Evolutionary conservation across 2,888 invertebrate species (phyloP).

Genomic region (Amiota mariae): DNA sequence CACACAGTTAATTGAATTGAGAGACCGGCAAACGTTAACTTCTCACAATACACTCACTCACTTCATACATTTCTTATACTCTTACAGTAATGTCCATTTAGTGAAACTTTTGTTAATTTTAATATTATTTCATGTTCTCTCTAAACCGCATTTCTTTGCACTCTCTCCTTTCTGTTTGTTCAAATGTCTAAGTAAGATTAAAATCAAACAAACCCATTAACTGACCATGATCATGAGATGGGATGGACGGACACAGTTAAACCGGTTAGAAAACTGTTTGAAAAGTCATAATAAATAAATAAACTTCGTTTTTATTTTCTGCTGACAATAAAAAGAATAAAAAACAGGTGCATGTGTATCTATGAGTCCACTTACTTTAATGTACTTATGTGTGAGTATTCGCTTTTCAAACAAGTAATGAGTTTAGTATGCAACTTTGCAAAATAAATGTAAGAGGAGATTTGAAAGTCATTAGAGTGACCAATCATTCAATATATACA

Average conservation of each 20-base stretch:
- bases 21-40: too few relatives aligned
- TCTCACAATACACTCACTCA: too few relatives aligned
- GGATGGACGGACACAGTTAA: slow-evolving; percentile 33
- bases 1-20: too few relatives aligned
- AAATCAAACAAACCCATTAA: not conserved
- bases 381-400: slow-evolving; percentile 31
- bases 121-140: too few relatives aligned
- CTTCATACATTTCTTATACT: too few relatives aligned
- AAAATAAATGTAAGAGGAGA: slow-evolving; percentile 1
- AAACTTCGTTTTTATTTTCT: slow-evolving; percentile 26
- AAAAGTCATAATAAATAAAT: slow-evolving; percentile 46
- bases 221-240: slow-evolving; percentile 54
- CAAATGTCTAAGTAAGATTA: too few relatives aligned
- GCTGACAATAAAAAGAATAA: slow-evolving; percentile 41
- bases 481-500: too few relatives aligned
- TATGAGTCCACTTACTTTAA: not conserved
- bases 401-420: slow-evolving; percentile 32
- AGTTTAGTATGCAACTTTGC: slow-evolving; percentile 27
- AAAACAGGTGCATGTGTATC: too few relatives aligned
- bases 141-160: too few relatives aligned
- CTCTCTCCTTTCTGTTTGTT: too few relatives aligned
- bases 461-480: not conserved
- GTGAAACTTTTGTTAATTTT: too few relatives aligned
- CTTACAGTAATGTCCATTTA: too few relatives aligned
- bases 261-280: slow-evolving; percentile 61